Percentiles rank a stretch among this genome's conserved stretches.
Conservation (phyloP, 2,113 vertebrate genomes). For the Pygoscelis adeliae region DNA sequence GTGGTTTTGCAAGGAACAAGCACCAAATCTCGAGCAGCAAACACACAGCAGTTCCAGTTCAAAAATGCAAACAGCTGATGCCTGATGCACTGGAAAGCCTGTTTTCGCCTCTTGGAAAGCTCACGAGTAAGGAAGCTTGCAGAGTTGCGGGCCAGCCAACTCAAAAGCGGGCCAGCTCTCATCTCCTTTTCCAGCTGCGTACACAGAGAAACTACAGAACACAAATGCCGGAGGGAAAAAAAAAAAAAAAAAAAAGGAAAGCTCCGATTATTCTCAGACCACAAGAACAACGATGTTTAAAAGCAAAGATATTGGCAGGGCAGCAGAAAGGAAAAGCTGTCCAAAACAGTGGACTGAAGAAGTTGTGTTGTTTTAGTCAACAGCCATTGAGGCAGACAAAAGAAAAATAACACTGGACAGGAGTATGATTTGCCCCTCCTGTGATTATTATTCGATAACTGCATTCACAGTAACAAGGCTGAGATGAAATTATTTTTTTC, state of each 20-base stretch:
- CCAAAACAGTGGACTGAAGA: rapidly evolving
- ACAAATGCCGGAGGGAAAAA: neutral
- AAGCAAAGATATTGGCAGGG: neutral
- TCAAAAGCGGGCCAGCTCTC: neutral
- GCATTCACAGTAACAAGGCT: neutral
- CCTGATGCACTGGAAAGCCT: neutral
- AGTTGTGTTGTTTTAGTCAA: neutral
- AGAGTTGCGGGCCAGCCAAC: neutral
- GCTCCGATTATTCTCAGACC: slow-evolving; percentile 25
- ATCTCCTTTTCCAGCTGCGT: neutral
- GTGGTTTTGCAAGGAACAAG: neutral
- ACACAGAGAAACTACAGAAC: neutral
- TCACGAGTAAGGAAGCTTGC: neutral
- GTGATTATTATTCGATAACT: neutral
- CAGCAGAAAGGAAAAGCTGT: neutral
- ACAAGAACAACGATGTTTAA: neutral
- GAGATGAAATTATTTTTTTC: neutral
- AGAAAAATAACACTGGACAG: neutral
- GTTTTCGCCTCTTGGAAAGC: neutral
- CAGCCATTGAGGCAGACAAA: neutral
- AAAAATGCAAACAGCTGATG: neutral
- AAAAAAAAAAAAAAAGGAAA: neutral
- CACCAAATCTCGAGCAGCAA: neutral
- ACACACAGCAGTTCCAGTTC: neutral
- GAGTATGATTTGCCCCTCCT: neutral